Evolutionary conservation across 1,140 invertebrate species (phyloP).

Genomic region (Atta colombica): DNA sequence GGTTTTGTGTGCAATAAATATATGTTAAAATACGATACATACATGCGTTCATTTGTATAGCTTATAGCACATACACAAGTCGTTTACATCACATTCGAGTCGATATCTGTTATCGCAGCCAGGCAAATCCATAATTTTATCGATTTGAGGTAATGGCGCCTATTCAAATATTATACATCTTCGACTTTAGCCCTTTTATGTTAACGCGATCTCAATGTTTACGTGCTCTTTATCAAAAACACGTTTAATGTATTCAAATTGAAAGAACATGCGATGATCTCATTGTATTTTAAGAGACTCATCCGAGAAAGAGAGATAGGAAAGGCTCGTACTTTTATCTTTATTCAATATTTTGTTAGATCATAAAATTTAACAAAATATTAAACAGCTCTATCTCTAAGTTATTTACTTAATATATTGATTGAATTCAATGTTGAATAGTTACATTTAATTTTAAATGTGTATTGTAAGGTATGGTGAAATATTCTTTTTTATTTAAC

Average conservation of each 20-base stretch:
- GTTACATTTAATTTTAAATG: background rate
- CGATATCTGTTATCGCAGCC: slow-evolving; percentile 28
- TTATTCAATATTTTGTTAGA: background rate
- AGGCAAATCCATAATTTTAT: slow-evolving; percentile 58
- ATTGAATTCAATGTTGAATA: too few relatives aligned
- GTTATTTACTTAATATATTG: too few relatives aligned
- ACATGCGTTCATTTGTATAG: background rate
- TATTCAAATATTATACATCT: background rate
- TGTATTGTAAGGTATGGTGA: background rate
- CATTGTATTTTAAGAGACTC: background rate
- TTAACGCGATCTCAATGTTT: slow-evolving; percentile 15
- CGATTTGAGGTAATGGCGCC: background rate
- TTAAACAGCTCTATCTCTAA: too few relatives aligned
- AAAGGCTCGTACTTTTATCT: background rate
- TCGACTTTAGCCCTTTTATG: background rate
- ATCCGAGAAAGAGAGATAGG: background rate
- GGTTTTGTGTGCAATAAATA: slow-evolving; percentile 41
- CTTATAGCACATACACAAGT: background rate
- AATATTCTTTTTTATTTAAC: background rate
- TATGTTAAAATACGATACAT: background rate
- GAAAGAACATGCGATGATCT: background rate
- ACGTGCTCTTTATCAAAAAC: background rate
- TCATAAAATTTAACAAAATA: background rate
- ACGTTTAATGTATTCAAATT: background rate
- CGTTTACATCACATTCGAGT: slow-evolving; percentile 22